Evolutionary conservation across 2,888 invertebrate species (phyloP).

Genomic region (Helleia helle): DNA sequence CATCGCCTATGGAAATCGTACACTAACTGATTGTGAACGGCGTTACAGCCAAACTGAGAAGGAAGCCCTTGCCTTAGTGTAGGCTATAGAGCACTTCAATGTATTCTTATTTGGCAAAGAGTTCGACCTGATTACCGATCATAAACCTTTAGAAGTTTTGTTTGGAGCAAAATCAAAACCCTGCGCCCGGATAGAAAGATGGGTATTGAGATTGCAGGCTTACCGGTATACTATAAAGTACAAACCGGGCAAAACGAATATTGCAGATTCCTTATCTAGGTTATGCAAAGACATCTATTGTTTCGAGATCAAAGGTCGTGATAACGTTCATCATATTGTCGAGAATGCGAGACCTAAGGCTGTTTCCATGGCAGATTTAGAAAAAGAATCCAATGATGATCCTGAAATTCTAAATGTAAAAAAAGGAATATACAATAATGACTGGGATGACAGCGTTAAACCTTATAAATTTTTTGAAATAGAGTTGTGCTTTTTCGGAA

Average conservation of each 20-base stretch:
- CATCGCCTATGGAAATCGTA: slow-evolving; percentile 21
- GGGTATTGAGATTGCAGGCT: slow-evolving; percentile 23
- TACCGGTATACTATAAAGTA: slow-evolving; percentile 17
- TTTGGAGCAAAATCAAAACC: slow-evolving; percentile 31
- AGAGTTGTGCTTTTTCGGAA: slow-evolving; percentile 14
- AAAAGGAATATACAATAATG: slow-evolving; percentile 12
- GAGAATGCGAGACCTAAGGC: slow-evolving; percentile 12
- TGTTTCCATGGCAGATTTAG: slow-evolving; percentile 12
- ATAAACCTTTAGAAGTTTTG: slow-evolving; percentile 36
- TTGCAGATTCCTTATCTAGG: background rate
- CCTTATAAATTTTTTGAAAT: background rate
- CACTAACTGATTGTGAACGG: slow-evolving; percentile 14
- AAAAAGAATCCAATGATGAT: slow-evolving; percentile 8
- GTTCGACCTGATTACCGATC: slow-evolving; percentile 30
- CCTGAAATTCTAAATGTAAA: slow-evolving; percentile 14
- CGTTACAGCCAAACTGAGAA: slow-evolving; percentile 25
- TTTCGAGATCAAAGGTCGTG: background rate
- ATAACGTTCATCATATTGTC: slow-evolving; percentile 15
- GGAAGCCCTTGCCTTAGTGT: slow-evolving; percentile 18
- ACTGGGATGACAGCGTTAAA: slow-evolving; percentile 15
- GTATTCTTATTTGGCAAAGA: slow-evolving; percentile 24
- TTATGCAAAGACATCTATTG: no score
- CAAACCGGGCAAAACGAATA: background rate
- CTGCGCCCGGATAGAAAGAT: slow-evolving; percentile 27
- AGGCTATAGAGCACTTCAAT: slow-evolving; percentile 20